Conservation (phyloP, 1,140 invertebrate genomes). For the Lamellibrachia luymesi region DNA sequence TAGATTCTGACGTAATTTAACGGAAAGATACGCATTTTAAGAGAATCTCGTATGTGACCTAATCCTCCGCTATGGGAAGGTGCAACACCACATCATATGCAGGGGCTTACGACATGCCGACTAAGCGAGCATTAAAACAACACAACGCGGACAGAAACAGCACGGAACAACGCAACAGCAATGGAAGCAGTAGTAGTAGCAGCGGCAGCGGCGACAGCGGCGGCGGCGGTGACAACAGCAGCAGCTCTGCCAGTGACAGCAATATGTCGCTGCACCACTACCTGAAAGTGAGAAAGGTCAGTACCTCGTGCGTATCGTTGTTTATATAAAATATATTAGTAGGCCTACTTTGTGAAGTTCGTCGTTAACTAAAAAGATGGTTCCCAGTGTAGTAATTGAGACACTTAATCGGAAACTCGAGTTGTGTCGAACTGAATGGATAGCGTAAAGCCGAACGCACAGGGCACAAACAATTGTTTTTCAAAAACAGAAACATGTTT, state of each 20-base stretch:
- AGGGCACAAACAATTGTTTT: no score
- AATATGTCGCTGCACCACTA: background rate
- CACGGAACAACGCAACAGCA: no score
- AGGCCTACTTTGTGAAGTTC: background rate
- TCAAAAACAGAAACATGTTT: no score
- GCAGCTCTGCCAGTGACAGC: background rate
- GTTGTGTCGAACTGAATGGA: no score
- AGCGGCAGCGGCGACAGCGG: background rate
- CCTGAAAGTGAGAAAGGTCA: no score
- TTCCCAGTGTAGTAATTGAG: background rate
- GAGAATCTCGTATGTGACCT: background rate
- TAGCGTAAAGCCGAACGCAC: no score
- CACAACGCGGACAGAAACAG: no score
- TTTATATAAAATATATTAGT: background rate
- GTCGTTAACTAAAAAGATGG: background rate
- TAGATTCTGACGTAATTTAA: background rate
- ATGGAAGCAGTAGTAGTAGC: background rate
- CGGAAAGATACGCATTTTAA: background rate
- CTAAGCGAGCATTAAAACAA: background rate
- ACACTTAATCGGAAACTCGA: no score
- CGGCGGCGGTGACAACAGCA: background rate
- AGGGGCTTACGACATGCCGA: background rate
- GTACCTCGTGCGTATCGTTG: no score
- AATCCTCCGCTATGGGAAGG: no score
- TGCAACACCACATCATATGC: no score